Base-by-base conservation (phyloP, 2,888 invertebrate species). In the Pseudococcus longispinus region DNA sequence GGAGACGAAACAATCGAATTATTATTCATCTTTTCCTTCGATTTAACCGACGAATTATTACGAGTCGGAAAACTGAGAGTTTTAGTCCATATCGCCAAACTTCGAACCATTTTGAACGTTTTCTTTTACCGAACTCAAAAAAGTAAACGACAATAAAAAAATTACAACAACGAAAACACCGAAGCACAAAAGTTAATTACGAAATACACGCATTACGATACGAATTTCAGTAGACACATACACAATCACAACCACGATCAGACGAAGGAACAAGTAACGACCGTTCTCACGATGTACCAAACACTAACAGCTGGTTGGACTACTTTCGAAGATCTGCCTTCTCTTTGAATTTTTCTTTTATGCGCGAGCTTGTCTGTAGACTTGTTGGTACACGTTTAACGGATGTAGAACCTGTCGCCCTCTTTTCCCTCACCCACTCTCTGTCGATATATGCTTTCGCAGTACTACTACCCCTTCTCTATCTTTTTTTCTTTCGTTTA, bases 51-150 rank as follows among this genome's bases (percentile, higher is more conserved):
- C 20, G 96, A 96, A 88, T 95, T 95, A 90, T 96, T 93, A 91
- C 96, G 93, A 90, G 96, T 94, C 88, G 96, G 96, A 91, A 96
- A 96, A 93, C 96, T 96, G 91, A 96, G 93, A 89, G 96, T 96
- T 93, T 96, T 96, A 91, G 96, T 96, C 96, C 96, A 96, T 93
- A 96, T 95, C 88, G 96, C 94, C 90, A 96, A 92, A 92, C 95
- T 96, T 89, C 96, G 95, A 91, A 96, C 96, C 96, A 96, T 96
- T 51, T 65, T 84, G 11, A 20, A 26, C 20, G 26, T 60, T 42
- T 85, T 42, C 20, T 4, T 32, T 2, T 4, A 60, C 18, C 13
- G 23, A n/a, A 84, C 29, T 13, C 11, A 70, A 84, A 15, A 2
- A 32, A 20, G 15, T 18, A 37, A 37, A 8, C 5, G 26, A 20